Base-by-base conservation (phyloP, 2,888 invertebrate genomes). In the Ceramica pisi region DNA sequence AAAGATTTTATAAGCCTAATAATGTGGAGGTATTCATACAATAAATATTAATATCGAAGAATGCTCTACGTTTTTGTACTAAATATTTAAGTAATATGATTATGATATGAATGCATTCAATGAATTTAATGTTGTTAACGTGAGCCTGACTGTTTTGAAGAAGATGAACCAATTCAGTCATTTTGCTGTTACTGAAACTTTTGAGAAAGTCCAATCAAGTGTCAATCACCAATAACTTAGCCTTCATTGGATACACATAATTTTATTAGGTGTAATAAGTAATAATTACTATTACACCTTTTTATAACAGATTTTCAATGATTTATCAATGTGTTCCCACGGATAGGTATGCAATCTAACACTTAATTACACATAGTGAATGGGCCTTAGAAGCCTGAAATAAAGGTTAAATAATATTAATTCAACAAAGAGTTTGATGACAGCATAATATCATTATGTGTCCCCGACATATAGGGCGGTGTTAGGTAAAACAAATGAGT, bases 401-500 rank as follows among this genome's bases (percentile, higher is more conserved):
- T n/a, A n/a, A n/a, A n/a, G n/a, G n/a, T n/a, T n/a, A n/a, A n/a
- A n/a, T n/a, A n/a, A n/a, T n/a, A n/a, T n/a, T n/a, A n/a, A 70
- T 41, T 79, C 44, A 56, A 50, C 46, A 71, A 55, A 68, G 10
- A 48, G 1, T 71, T 56, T 67, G 67, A 82, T 79, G 71, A 64
- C 70, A 81, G 62, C 75, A 56, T 67, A 63, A 56, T 67, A 63
- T 71, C 62, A 79, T 75, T 80, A 80, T 70, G 59, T 69, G 60
- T 76, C 23, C 9, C 19, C 19, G 38, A 64, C 77, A 67, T 62
- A 70, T 26, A 46, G 23, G 68, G 67, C 71, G 64, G 65, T 61
- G 74, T 75, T 44, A 62, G 38, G 65, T 78, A 78, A 80, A 86
- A 87, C 87, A 90, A 90, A 89, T 87, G 82, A 88, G 82, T 84